A percentile compares a stretch with the other conserved stretches of the same genome.
These are phyloP conservation scores for Sphaerodactylus townsendi DNA, from an alignment of 2,113 vertebrate genomes.

Conservation along the genomic window DNA sequence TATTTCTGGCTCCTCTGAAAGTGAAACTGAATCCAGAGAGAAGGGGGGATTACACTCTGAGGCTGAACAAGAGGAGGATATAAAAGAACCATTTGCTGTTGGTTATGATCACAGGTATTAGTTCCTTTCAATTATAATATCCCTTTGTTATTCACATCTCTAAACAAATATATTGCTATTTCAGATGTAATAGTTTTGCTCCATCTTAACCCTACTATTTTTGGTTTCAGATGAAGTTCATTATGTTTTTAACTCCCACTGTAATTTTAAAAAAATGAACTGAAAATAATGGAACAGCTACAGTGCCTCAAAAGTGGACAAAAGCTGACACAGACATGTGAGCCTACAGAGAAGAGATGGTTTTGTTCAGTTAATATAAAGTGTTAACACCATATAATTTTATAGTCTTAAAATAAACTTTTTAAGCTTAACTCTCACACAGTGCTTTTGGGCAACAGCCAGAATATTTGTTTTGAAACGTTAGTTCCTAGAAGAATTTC, in stretches of 20 bases:
- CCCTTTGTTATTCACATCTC: no score
- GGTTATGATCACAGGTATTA: no score
- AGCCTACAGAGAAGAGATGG: not conserved
- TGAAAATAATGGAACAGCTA: not conserved
- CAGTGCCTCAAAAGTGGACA: conserved; percentile 15
- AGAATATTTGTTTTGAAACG: conserved; percentile 7
- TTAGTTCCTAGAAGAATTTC: not conserved
- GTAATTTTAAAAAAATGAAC: no score
- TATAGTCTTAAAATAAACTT: conserved; percentile 7
- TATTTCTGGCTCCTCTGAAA: no score
- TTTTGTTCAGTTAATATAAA: conserved; percentile 5
- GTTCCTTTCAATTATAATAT: no score
- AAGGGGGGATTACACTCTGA: no score
- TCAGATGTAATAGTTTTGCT: not conserved
- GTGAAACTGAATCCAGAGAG: no score
- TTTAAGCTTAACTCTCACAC: not conserved
- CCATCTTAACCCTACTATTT: not conserved
- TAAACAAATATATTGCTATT: not conserved
- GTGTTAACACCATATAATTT: not conserved
- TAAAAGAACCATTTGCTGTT: no score
- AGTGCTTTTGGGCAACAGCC: not conserved
- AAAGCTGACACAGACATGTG: conserved; percentile 1
- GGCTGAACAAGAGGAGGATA: no score
- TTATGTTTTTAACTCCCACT: not conserved
- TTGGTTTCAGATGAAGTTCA: not conserved